Conservation (phyloP, 2,113 vertebrate species). For the Dinomys branickii region DNA sequence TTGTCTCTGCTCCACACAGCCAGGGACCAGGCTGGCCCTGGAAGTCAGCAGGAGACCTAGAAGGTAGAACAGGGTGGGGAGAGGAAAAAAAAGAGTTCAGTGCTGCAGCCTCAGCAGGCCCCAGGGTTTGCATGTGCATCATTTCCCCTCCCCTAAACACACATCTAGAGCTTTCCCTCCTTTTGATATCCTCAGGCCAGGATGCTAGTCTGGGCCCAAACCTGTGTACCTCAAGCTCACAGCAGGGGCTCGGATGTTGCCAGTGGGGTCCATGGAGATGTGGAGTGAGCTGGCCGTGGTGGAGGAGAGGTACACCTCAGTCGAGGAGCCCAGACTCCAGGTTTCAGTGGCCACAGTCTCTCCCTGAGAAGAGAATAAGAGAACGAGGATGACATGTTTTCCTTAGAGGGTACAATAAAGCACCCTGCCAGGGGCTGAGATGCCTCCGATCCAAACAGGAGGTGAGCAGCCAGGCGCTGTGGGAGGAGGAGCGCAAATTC, state of each 20-base stretch:
- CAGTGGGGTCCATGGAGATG: rapidly evolving
- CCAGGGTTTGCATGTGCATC: no score
- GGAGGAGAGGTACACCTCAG: background rate
- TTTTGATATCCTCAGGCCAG: background rate
- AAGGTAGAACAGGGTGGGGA: background rate
- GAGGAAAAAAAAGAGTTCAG: rapidly evolving
- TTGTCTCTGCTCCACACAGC: background rate
- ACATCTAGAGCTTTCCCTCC: background rate
- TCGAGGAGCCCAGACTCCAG: background rate
- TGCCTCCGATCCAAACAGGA: background rate
- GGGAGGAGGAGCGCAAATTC: background rate
- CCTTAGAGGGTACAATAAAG: background rate
- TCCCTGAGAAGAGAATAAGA: background rate
- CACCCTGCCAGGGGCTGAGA: background rate
- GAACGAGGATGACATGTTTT: background rate
- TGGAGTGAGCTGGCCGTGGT: background rate
- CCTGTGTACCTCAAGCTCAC: no score
- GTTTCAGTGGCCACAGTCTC: background rate
- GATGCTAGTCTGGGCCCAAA: background rate
- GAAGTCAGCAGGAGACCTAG: background rate
- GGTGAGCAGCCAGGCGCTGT: background rate
- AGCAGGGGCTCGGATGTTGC: rapidly evolving
- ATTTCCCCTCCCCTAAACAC: background rate
- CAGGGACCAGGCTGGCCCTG: background rate
- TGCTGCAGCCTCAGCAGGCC: background rate